Percentiles rank a stretch among this genome's conserved stretches.
phyloP scores from a whole-genome alignment of 1,140 invertebrate genomes.

The Aphaenogaster ashmeadi region DNA sequence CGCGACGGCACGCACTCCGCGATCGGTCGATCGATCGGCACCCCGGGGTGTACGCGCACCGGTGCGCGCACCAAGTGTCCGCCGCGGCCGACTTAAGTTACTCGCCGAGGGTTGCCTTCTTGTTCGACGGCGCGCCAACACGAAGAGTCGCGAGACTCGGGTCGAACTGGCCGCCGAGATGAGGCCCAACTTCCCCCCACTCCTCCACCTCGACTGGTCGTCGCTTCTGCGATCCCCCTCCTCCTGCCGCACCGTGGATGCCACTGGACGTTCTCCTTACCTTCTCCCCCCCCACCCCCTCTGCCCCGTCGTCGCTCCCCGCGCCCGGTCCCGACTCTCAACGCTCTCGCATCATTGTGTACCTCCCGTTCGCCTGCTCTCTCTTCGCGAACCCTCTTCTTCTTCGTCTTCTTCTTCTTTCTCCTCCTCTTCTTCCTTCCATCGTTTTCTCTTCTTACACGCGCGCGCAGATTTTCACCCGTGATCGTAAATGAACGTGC shows the following conservation, averaged over 20 bases:
- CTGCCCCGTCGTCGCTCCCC: background rate
- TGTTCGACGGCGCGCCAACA: constrained; percentile 66
- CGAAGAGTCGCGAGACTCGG: constrained; percentile 70
- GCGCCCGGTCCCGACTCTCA: constrained; percentile 45
- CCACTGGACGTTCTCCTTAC: constrained; percentile 73
- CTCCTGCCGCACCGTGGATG: constrained; percentile 62
- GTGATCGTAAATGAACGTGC: constrained; percentile 49
- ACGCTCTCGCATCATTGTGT: constrained; percentile 63
- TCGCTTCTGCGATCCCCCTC: constrained; percentile 65
- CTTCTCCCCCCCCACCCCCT: constrained; percentile 44
- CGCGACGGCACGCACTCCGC: background rate
- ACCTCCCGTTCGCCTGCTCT: constrained; percentile 16
- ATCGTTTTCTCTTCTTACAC: constrained; percentile 26
- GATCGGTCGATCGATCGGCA: background rate
- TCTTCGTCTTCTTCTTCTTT: constrained; percentile 3
- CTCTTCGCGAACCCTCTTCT: background rate
- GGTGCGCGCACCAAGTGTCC: background rate
- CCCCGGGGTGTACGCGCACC: background rate
- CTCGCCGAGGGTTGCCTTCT: constrained; percentile 45
- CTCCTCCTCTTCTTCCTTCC: background rate
- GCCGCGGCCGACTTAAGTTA: constrained; percentile 34
- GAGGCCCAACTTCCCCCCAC: constrained; percentile 73
- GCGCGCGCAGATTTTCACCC: constrained; percentile 47
- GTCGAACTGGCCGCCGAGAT: constrained; percentile 75
- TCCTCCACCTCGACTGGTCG: constrained; percentile 63